Base-by-base conservation (phyloP, 2,888 invertebrate species). In the Prostheceraeus crozeri region DNA sequence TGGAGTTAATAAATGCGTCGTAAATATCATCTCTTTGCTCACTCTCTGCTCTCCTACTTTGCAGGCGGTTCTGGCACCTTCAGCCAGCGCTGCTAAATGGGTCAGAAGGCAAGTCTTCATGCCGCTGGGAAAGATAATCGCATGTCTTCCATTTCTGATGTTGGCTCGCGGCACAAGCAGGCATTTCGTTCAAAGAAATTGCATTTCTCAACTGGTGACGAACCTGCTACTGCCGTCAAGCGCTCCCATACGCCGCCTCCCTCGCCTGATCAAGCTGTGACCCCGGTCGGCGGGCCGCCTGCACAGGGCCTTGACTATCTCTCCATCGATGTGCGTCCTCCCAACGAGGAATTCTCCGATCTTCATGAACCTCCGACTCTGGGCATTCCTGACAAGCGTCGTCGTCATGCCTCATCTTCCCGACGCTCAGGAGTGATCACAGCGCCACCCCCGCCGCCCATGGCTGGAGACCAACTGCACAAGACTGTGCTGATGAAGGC, bases 161-260 rank as follows among this genome's bases (percentile, higher is more conserved):
- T 48, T 4, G 48, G 48, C 19, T 30, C 25, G 10, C 19, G 48
- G 2, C 33, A 55, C 14, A 33, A 36, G 2, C 16, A 23, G 3
- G 55, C 55, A 2, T 55, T 55, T n/a, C 55, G 55, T 3, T 53
- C 55, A 2, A 14, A 23, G 2, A 55, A 55, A 21, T 21, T 55
- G 30, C 55, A 55, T 21, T 55, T 55, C 16, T 55, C 55, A 6
- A 55, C 45, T 19, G 55, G 55, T 1, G 55, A 55, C 21, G 55
- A 55, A 3, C 55, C 55, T 3, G 33, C 55, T 4, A 33, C 28
- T 2, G 21, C 31, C 48, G n/a, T 11, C 14, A 23, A 19, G 19
- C n/a, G 11, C 14, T 4, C 55, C 11, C 35, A 21, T 16, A 54
- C 48, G 3, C 48, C 48, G 4, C 48, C 48, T 4, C 48, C 48